phyloP scores from a whole-genome alignment of 2,113 vertebrate genomes.

The Anthoscopus minutus region DNA sequence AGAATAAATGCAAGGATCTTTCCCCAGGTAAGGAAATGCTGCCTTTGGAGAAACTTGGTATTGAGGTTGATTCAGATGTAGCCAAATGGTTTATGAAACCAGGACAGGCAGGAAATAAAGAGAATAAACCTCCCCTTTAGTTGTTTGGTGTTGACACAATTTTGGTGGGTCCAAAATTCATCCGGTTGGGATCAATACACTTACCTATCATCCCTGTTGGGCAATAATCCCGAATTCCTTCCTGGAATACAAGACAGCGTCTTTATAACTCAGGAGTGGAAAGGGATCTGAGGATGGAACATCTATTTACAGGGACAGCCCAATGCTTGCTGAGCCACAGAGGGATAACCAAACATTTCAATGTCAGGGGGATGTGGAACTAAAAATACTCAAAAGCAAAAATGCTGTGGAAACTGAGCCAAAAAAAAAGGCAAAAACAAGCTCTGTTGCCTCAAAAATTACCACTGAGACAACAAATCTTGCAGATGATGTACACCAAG shows the following conservation, averaged over 20 bases:
- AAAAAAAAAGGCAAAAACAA: not conserved
- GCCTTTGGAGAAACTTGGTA: not conserved
- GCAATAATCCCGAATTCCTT: conserved; percentile 73
- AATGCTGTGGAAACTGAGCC: not conserved
- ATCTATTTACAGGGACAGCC: conserved; percentile 24
- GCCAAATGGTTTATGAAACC: not conserved
- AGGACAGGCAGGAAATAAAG: not conserved
- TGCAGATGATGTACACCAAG: not conserved
- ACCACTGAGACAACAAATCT: not conserved
- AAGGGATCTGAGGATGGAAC: conserved; percentile 36
- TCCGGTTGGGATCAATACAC: conserved; percentile 49
- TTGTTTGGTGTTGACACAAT: conserved; percentile 40
- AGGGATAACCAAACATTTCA: not conserved
- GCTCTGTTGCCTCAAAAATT: not conserved
- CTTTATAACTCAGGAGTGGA: conserved; percentile 64
- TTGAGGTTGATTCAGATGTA: not conserved
- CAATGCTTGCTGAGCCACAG: not conserved
- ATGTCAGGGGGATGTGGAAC: not conserved
- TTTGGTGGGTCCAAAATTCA: conserved; percentile 25
- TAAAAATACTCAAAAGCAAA: conserved; percentile 2
- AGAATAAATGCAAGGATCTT: not conserved
- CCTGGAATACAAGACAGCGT: conserved; percentile 73
- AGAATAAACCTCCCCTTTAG: conserved; percentile 14
- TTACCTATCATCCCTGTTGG: conserved; percentile 69
- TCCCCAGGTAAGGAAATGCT: not conserved